Evolutionary conservation across 1,140 invertebrate species (phyloP), one percentile per base, ranked within the genome.

Genomic region (Drosophila tsacasi): DNA sequence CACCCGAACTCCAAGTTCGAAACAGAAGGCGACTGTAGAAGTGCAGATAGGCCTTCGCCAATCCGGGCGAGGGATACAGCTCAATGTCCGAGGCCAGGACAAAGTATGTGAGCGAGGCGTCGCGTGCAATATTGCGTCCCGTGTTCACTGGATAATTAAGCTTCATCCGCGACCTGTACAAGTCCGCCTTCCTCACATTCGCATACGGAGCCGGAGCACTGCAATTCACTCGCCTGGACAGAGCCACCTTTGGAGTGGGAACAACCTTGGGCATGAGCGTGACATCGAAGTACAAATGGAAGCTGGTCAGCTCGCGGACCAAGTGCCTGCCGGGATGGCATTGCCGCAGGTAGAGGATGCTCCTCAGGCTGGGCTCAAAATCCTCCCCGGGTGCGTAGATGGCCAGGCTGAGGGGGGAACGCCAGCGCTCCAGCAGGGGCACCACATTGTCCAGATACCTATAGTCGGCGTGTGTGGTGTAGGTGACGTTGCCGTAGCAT

Each of bases 381-480:
- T 97, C 96, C 3, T 93, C 93, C 7, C 96, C 96, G 0, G 96
- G 96, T 25, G 96, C 95, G 93, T 97, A 96, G 32, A 97, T 94
- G 0, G 96, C 95, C 37, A 97, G 85, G 77, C 96, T 96, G 4
- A 97, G 93, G 0, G 96, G 96, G 12, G 94, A 94, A 79, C 93
- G 93, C 95, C 95, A 95, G 82, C 94, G 93, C 82, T 97, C 95
- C 75, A 97, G 93, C 73, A 98, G 93, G 37, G 97, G 96, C 85
- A 96, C 95, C 64, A 98, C 94, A 93, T 98, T 98, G 91, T 98
- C 96, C 82, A 98, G 94, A 93, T 98, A 98, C 63, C 97, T 97
- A 89, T 96, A 97, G 85, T 98, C 97, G 0, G 96, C 97, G 93
- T 98, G 97, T 2, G 97, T 98, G 1, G 97, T 98, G 84, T 98